phyloP scores from a whole-genome alignment of 2,113 vertebrate species.

The Anas platyrhynchos region DNA sequence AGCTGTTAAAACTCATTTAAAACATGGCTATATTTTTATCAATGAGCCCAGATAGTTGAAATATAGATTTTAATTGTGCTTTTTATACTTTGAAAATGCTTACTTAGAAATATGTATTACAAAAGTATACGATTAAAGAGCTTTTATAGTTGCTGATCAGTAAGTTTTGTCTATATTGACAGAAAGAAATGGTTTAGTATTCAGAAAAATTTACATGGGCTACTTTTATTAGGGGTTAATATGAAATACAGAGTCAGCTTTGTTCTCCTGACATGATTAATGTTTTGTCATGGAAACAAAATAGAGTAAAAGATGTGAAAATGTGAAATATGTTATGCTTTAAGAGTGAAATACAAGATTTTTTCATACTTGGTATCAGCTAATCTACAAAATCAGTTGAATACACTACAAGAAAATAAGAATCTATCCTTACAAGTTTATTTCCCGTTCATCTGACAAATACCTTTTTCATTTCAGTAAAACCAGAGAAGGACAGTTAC shows the following conservation, averaged over 20 bases:
- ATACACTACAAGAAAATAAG: not conserved
- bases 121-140: conserved; percentile 24
- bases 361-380: not conserved
- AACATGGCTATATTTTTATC: conserved; percentile 27
- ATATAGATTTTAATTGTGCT: conserved; percentile 55
- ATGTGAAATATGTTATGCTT: not conserved
- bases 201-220: not conserved
- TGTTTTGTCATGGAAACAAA: not conserved
- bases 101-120: conserved; percentile 27
- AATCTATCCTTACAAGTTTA: not conserved
- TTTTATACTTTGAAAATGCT: conserved; percentile 39
- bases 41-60: conserved; percentile 14
- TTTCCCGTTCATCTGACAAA: not conserved
- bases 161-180: not conserved
- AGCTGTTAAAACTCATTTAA: conserved; percentile 55
- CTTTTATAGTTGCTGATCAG: conserved; percentile 4
- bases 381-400: not conserved
- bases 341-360: not conserved
- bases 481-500: not conserved
- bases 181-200: not conserved
- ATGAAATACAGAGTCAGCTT: not conserved
- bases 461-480: not conserved
- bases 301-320: not conserved
- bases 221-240: not conserved
- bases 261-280: not conserved